Evolutionary conservation across 1,140 invertebrate genomes (phyloP), one percentile per base, ranked within the genome.

Genomic region (Muscidifurax raptorellus): DNA sequence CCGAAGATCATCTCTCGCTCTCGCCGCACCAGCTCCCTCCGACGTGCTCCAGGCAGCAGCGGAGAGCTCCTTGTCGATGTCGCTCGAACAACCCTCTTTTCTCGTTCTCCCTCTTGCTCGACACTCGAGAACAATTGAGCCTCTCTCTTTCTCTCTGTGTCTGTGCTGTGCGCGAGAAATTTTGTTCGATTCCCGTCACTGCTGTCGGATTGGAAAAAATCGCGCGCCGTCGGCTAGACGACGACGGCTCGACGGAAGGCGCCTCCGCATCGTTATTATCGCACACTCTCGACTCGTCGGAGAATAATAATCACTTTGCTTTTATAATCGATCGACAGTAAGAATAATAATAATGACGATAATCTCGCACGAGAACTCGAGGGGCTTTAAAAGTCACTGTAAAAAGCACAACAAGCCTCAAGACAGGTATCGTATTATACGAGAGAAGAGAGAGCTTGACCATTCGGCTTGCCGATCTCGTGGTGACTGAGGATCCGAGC

Each of bases 391-490:
- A 32, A 72, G 71, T 72, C 71, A 72, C 71, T 72, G 71, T 5
- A 13, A 67, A 67, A 27, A n/a, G 25, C 64, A 67, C 64, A n/a
- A n/a, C 64, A 67, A 67, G 64, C n/a, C 64, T 52, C 47, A 52
- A 52, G 47, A 52, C 47, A 52, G 18, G 52, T 59, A 59, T 59
- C 15, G 18, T 59, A 22, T 59, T 18, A 66, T 52, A 71, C 79
- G 69, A 72, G 28, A 77, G 27, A 30, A 66, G 74, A 78, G 87
- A 88, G 88, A 89, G 87, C 86, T 91, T 91, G 90, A 92, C 92
- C 91, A 92, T 92, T 92, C 92, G 89, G 90, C 89, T 92, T 90
- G 92, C 91, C 92, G 92, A 92, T 92, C 92, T 93, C 90, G 91
- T 92, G 90, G 87, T 92, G 91, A 93, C 92, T 93, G 92, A 92